Evolutionary conservation across 2,797 vertebrate genomes (phyloP), one percentile per base, ranked within the genome.

Genomic region (Spea hammondii): DNA sequence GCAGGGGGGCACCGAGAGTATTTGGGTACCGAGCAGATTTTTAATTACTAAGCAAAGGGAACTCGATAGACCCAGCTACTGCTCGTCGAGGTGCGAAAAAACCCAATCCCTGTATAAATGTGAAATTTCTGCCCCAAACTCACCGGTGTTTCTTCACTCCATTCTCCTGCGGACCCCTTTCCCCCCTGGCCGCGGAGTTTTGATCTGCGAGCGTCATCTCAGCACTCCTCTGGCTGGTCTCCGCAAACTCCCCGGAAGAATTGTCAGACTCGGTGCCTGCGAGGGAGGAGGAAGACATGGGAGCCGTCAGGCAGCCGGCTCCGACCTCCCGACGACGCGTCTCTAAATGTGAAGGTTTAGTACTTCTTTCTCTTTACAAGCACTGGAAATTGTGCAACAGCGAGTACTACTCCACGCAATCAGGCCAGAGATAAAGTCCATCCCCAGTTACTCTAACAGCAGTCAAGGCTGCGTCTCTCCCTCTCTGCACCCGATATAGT

Each of bases 251-350:
- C 85, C 96, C 96, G 0, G 91, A 94, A n/a, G 96, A 98, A 90
- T 96, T 95, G 62, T 98, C 96, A 0, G 96, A 97, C 85, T 98
- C 97, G 86, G 97, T 94, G 95, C 97, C 97, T 99, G 88, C 13
- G 46, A 47, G 78, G 4, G 66, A 51, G 46, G 69, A 44, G 44
- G 47, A 60, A n/a, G 46, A 17, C 6, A 67, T 8, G 8, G 8
- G 10, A 49, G n/a, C 14, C 4, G 57, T 73, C 62, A 77, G 6
- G 13, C 6, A 4, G 69, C 44, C 49, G 74, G 48, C 69, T 72
- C 12, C 77, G 79, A 77, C 77, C 70, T 47, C 70, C 49, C 32
- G 32, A 32, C 32, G 32, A 32, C 32, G 32, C 9, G 5, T 51
- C 69, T 71, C 50, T 14, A 5, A 49, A 54, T 12, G 4, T 77